Evolutionary conservation across 1,140 invertebrate genomes (phyloP).

Genomic region (Rhopalosiphum maidis): DNA sequence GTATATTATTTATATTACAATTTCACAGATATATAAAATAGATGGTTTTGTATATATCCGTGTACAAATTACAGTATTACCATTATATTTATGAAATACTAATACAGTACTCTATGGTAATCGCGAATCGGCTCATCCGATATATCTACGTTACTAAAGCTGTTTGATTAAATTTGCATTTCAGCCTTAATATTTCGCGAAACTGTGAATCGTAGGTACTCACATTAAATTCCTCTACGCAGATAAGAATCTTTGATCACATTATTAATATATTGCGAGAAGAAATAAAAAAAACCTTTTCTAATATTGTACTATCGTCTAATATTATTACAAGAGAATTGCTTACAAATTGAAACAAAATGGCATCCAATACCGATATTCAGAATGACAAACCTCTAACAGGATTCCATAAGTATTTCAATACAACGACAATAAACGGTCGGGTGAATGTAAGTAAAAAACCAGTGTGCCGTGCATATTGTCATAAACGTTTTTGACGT

Average conservation of each 20-base stretch:
- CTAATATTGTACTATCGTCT: background rate
- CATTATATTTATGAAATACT: too few species aligned
- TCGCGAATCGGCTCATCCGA: too few species aligned
- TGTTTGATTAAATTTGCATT: too few species aligned
- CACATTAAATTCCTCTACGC: too few species aligned
- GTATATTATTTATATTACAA: too few species aligned
- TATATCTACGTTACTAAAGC: too few species aligned
- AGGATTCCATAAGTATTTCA: background rate
- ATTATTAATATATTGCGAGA: background rate
- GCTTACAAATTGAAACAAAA: background rate
- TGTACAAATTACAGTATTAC: too few species aligned
- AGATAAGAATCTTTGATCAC: background rate
- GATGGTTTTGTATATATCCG: too few species aligned
- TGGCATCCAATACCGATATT: background rate
- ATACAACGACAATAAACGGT: background rate
- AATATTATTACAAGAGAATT: background rate
- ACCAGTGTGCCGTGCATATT: background rate
- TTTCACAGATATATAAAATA: too few species aligned
- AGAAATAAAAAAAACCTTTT: background rate
- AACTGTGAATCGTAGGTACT: too few species aligned
- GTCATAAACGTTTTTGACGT: background rate
- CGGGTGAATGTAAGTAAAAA: background rate
- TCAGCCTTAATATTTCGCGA: too few species aligned
- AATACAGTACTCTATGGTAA: too few species aligned
- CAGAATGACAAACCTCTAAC: background rate